phyloP scores from a whole-genome alignment of 2,888 invertebrate species.

The Stenchaetothrips biformis region DNA sequence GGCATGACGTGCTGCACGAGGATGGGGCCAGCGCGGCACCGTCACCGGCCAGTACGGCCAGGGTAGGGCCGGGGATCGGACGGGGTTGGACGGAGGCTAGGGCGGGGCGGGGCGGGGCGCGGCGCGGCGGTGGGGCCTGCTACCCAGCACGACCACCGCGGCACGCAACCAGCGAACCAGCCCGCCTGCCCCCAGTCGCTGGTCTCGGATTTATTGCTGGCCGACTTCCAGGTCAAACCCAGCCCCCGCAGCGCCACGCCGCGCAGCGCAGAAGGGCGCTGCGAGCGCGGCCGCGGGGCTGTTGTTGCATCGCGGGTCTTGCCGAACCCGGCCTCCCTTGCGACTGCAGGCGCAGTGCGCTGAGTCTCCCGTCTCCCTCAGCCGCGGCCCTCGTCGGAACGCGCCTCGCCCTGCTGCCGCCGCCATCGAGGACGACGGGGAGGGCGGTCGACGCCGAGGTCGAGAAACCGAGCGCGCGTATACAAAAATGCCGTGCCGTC shows the following conservation, averaged over 20 bases:
- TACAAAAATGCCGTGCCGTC: background rate
- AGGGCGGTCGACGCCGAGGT: background rate
- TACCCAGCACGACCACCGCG: background rate
- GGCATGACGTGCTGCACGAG: conserved; percentile 8
- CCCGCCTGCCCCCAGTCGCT: background rate
- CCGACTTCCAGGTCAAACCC: conserved; percentile 10
- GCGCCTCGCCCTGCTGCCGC: too few species aligned
- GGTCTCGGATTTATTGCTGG: conserved; percentile 2
- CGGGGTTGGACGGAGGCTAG: conserved; percentile 9
- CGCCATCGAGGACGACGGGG: background rate
- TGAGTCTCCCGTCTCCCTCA: too few species aligned
- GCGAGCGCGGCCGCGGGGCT: background rate
- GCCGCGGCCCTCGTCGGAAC: too few species aligned
- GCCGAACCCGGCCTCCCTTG: too few species aligned
- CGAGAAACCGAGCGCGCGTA: background rate
- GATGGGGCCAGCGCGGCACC: background rate
- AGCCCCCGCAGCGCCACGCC: background rate
- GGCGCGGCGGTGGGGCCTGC: background rate
- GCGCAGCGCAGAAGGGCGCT: background rate
- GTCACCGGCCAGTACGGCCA: background rate
- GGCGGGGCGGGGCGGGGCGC: background rate
- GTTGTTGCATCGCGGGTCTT: too few species aligned
- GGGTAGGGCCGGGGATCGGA: background rate
- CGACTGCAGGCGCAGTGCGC: too few species aligned
- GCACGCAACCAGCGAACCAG: too few species aligned